phyloP scores from a whole-genome alignment of 2,888 invertebrate genomes.

The Drosophila sordidula region DNA sequence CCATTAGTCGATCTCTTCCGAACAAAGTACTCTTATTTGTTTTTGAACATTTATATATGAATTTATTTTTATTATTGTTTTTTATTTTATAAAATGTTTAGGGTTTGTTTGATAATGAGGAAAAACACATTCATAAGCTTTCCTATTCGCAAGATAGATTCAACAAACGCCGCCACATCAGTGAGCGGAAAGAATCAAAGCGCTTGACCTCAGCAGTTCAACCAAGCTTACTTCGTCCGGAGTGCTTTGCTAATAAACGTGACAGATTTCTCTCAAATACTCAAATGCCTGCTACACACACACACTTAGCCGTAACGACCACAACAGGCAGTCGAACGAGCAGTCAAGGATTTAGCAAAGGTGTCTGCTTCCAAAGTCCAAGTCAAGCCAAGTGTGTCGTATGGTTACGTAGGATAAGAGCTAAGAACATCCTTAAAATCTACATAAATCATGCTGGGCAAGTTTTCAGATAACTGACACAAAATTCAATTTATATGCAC shows the following conservation, averaged over 20 bases:
- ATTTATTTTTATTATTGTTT: too few species aligned
- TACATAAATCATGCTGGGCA: conserved; percentile 41
- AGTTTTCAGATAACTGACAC: conserved; percentile 24
- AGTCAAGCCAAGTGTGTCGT: conserved; percentile 17
- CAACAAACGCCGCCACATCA: conserved; percentile 5
- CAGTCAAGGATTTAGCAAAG: conserved; percentile 23
- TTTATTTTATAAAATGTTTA: not conserved
- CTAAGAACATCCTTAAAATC: conserved; percentile 47
- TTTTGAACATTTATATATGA: too few species aligned
- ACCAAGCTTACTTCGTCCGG: conserved; percentile 13
- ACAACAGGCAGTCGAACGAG: conserved; percentile 29
- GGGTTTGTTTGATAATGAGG: too few species aligned
- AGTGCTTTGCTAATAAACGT: conserved; percentile 52
- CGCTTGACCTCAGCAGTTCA: conserved; percentile 23
- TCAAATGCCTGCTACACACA: conserved; percentile 43
- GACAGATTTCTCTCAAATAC: conserved; percentile 59
- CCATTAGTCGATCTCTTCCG: too few species aligned
- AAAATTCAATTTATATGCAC: conserved; percentile 41
- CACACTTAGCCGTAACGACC: conserved; percentile 23
- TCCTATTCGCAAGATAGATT: not conserved
- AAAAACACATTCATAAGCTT: conserved; percentile 2
- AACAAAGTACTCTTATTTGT: too few species aligned
- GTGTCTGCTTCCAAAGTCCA: conserved; percentile 32
- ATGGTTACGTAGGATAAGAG: conserved; percentile 1
- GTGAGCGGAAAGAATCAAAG: conserved; percentile 10